Evolutionary conservation across 2,888 invertebrate species (phyloP).

Genomic region (Agriotes lineatus): DNA sequence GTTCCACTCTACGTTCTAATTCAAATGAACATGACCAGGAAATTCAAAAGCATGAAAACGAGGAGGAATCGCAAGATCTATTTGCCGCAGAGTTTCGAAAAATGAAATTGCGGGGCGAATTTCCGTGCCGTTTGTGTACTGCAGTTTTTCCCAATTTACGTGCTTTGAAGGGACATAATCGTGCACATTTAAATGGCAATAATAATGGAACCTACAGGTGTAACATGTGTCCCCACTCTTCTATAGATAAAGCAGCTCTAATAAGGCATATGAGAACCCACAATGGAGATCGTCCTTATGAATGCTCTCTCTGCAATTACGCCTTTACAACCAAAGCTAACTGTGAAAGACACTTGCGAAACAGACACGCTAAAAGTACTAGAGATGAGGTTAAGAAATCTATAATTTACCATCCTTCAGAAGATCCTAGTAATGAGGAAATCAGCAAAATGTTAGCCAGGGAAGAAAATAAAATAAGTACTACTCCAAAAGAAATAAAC

Average conservation of each 20-base stretch:
- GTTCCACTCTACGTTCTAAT: slow-evolving; percentile 38
- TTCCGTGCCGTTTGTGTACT: slow-evolving; percentile 90
- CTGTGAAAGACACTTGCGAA: slow-evolving; percentile 94
- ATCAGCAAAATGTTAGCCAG: slow-evolving; percentile 69
- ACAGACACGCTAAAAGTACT: slow-evolving; percentile 88
- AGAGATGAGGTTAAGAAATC: slow-evolving; percentile 90
- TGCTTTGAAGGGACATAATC: slow-evolving; percentile 91
- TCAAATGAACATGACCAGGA: slow-evolving; percentile 48
- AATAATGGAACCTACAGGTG: slow-evolving; percentile 87
- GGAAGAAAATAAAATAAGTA: slow-evolving; percentile 64
- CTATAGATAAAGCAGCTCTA: slow-evolving; percentile 90
- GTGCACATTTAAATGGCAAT: slow-evolving; percentile 84
- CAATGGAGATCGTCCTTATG: slow-evolving; percentile 95
- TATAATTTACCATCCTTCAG: slow-evolving; percentile 88
- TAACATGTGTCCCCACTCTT: slow-evolving; percentile 92
- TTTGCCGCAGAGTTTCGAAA: slow-evolving; percentile 88
- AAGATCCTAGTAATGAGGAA: slow-evolving; percentile 85
- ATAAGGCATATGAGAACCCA: slow-evolving; percentile 94
- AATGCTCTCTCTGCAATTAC: slow-evolving; percentile 94
- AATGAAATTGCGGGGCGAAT: slow-evolving; percentile 91
- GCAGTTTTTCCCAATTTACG: slow-evolving; percentile 90
- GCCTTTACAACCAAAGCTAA: slow-evolving; percentile 98
- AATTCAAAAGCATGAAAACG: slow-evolving; percentile 50
- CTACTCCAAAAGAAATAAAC: background rate
- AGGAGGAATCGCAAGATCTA: slow-evolving; percentile 84